These are phyloP conservation scores for Epinephelus awoara DNA, from an alignment of 2,797 vertebrate species.

Conservation along the genomic window DNA sequence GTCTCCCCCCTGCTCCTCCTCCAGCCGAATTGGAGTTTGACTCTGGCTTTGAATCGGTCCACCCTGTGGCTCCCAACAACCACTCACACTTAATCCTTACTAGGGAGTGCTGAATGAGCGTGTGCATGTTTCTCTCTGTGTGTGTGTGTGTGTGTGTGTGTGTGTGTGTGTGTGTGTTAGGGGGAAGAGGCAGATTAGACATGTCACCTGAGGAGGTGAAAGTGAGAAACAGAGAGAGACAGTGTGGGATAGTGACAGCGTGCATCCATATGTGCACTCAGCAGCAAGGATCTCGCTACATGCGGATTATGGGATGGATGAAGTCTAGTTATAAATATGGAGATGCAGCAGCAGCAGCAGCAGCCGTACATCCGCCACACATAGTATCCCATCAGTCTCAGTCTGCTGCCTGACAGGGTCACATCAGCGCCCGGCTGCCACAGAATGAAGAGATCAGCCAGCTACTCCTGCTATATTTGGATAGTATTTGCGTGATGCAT, in stretches of 20 bases:
- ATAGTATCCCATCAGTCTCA: slow-evolving; percentile 66
- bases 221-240: slow-evolving; percentile 31
- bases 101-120: slow-evolving; percentile 45
- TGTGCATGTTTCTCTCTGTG: slow-evolving; percentile 27
- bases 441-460: slow-evolving; percentile 61
- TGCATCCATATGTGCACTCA: slow-evolving; percentile 30
- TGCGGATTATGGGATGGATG: slow-evolving; percentile 64
- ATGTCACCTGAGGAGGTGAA: slow-evolving; percentile 62
- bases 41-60: slow-evolving; percentile 59
- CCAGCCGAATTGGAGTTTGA: slow-evolving; percentile 60
- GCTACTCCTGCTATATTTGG: slow-evolving; percentile 54
- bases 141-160: neutral
- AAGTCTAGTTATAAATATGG: slow-evolving; percentile 66
- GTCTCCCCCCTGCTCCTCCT: slow-evolving; percentile 35
- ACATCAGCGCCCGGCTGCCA: slow-evolving; percentile 47
- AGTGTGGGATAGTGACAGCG: slow-evolving; percentile 26
- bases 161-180: slow-evolving; percentile 18
- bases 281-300: slow-evolving; percentile 26
- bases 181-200: slow-evolving; percentile 34
- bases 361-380: neutral
- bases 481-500: slow-evolving; percentile 30
- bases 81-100: slow-evolving; percentile 66
- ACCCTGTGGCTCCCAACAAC: slow-evolving; percentile 47
- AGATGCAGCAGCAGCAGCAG: slow-evolving; percentile 49
- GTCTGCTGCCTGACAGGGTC: slow-evolving; percentile 62